A percentile compares a stretch with the other conserved stretches of the same genome.
phyloP scores from a whole-genome alignment of 2,113 vertebrate species.

The Axis porcinus region DNA sequence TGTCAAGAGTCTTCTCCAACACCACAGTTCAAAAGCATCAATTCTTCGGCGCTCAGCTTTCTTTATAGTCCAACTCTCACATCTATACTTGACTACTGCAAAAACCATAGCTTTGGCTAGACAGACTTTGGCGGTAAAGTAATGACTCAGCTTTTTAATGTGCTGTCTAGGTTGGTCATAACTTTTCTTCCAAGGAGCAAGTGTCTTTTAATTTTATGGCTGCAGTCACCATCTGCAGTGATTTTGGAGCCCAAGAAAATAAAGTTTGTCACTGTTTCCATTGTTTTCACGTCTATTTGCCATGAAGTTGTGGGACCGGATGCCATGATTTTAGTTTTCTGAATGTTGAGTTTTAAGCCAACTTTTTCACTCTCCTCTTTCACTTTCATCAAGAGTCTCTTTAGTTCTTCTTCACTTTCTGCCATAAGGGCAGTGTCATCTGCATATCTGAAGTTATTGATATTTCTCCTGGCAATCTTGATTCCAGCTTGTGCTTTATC shows the following conservation, averaged over 20 bases:
- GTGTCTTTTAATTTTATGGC: background rate
- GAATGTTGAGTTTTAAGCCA: background rate
- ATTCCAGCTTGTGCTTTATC: background rate
- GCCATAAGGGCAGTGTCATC: background rate
- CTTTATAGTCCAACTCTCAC: background rate
- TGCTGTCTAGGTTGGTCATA: background rate
- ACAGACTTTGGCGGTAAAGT: background rate
- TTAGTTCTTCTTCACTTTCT: background rate
- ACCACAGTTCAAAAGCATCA: background rate
- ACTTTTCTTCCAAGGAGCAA: background rate
- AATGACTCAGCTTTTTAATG: background rate
- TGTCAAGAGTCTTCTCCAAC: background rate
- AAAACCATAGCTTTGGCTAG: background rate
- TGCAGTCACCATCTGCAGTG: background rate
- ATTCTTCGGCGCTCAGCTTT: background rate
- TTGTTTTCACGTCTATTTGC: background rate
- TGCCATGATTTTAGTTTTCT: background rate
- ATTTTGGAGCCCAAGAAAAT: background rate
- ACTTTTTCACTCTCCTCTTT: background rate
- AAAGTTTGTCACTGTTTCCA: background rate
- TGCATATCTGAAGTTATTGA: background rate
- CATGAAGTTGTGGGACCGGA: background rate
- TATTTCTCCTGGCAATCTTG: background rate
- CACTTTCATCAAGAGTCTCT: background rate
- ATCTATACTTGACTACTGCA: background rate